Evolutionary conservation across 2,797 vertebrate species (phyloP), one percentile per base, ranked within the genome.

Genomic region (Amniataba percoides): DNA sequence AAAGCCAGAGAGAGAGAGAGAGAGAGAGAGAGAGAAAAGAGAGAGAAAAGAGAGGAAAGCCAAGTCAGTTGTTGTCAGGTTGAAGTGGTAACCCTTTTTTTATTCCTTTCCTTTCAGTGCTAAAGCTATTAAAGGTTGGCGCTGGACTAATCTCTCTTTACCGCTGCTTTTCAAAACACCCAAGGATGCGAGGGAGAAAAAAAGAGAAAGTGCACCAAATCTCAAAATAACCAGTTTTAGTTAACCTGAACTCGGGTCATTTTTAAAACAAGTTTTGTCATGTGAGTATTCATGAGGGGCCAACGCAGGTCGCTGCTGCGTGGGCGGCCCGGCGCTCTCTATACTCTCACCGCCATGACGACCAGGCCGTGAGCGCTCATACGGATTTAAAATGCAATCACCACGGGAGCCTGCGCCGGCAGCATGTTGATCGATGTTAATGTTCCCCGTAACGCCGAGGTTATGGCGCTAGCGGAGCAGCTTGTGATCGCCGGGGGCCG

Each of bases 371-470:
- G 71, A 85, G 72, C 60, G 71, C 59, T 64, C 78, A 21, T 51
- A 63, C 75, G 80, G 46, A 81, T 85, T 77, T 78, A n/a, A 84
- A 87, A 81, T 67, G 67, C 39, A 84, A 70, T 84, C 74, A 39
- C 59, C 56, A 25, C n/a, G 34, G 67, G 48, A 42, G 52, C 64
- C 73, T n/a, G 64, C 69, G 51, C 16, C 74, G 11, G 70, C 53
- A 49, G 78, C 71, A 7, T 19, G 68, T 69, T 82, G 86, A 90
- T 90, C 39, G 49, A 86, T 82, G 81, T 72, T 68, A 86, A 87
- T 74, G 80, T 39, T 42, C 52, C 77, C 56, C 18, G 36, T 71
- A 80, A 71, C 60, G 27, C 52, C 11, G 84, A 84, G 87, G 84
- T 85, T 71, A 79, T 11, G 51, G 66, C 0, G 5, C 67, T 74